Evolutionary conservation across 2,113 vertebrate species (phyloP), one percentile per base, ranked within the genome.

Genomic region (Zeus faber): DNA sequence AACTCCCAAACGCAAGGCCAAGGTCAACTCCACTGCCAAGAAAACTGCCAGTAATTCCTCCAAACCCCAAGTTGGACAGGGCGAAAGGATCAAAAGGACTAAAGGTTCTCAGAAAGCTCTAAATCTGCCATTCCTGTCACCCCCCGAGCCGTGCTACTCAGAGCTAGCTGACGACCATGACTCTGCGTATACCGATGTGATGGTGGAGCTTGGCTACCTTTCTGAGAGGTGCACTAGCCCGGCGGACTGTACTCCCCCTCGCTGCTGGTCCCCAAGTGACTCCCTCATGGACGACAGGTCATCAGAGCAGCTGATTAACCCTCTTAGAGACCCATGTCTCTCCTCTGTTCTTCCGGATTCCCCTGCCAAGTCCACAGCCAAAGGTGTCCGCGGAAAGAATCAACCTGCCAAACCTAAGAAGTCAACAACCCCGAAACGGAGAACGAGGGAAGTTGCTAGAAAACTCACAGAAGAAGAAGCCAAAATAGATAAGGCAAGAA

Each of bases 241-340:
- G 5, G 50, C 87, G 72, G 89, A 93, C 68, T 91, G 89, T 25
- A 95, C 96, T 26, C 95, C 97, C 10, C 97, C 97, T 73, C 94
- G 95, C 13, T 98, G 95, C 81, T 99, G 97, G 96, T 99, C 97
- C 72, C 97, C 96, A 26, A 95, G 93, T 72, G 95, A 97, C 68
- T 91, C 93, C 54, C 86, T 90, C 65, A 90, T 92, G 71, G 91
- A 93, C 74, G 82, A 88, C 63, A 83, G 87, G 47, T 74, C 85
- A 23, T 82, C 85, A 56, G 89, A 85, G 52, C 77, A 90, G 43
- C 83, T 93, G 31, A 91, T 92, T 67, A 92, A 94, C 74, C 91
- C 93, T 41, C 81, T 82, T 65, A 91, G 86, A 65, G 85, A 89
- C 48, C 85, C 87, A 2, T 90, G 86, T 49, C 83, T 89, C 56